Evolutionary conservation across 2,888 invertebrate species (phyloP), one percentile per base, ranked within the genome.

Genomic region (Meiosimyza decipiens): DNA sequence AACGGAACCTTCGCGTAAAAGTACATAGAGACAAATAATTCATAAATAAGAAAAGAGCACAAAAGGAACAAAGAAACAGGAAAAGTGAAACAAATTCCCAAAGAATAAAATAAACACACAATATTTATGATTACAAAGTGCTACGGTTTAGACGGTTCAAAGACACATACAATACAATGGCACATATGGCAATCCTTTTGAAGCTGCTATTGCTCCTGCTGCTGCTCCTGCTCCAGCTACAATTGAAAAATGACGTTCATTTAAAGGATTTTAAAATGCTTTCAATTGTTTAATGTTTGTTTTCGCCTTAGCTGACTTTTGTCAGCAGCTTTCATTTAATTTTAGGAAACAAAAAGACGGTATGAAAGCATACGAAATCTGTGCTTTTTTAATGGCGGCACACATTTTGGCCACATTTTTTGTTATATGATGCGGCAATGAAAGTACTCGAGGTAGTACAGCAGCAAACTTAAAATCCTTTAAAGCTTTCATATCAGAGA

Each of bases 61-160:
- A 51, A 28, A 51, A 51, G 51, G 40, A 50, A 47, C 28, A 12
- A 52, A 67, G 47, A 55, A 59, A 47, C 33, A 59, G 9, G 40
- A 9, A 18, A 49, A 62, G 11, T n/a, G n/a, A 40, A 70, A 54
- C 70, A 54, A 40, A 70, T 63, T 33, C 54, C 18, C 40, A 49
- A 54, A 62, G 70, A 70, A 63, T 62, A 54, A 63, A 63, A 70
- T 70, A 70, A 70, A 70, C 62, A 70, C 52, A 50, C 47, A 69
- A 70, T 70, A 70, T 70, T 70, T 69, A 69, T 69, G 60, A 69
- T 62, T 62, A 60, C 60, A 69, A 62, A 69, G 69, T 62, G 52
- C 52, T 50, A 50, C 51, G 51, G 15, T 67, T 67, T 40, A 67
- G 67, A 18, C n/a, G 54, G 52, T 33, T 40, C 1, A 40, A 40